These are phyloP conservation scores for Notodonta dromedarius DNA, from an alignment of 2,888 invertebrate species.

Conservation along the genomic window DNA sequence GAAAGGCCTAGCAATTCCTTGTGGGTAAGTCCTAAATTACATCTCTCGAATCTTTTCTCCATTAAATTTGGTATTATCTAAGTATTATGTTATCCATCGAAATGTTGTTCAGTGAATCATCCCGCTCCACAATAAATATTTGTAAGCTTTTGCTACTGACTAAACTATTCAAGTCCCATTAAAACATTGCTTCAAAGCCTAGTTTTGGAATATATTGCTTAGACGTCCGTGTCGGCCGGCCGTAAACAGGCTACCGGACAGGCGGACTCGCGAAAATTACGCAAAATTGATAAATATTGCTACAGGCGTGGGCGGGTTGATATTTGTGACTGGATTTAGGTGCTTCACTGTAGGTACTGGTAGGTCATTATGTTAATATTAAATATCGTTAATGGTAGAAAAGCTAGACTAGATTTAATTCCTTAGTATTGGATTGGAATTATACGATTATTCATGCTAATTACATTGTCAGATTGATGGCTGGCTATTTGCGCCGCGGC, in stretches of 20 bases:
- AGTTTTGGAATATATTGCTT: constrained; percentile 13
- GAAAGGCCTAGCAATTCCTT: too few species aligned
- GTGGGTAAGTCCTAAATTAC: too few species aligned
- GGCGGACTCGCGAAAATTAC: constrained; percentile 46
- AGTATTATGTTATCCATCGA: too few species aligned
- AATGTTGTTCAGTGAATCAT: too few species aligned
- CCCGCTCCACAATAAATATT: constrained; percentile 21
- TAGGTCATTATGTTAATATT: constrained; percentile 4
- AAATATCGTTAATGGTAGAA: not conserved
- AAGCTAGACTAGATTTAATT: not conserved
- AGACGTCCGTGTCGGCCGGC: constrained; percentile 20
- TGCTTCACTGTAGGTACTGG: constrained; percentile 2
- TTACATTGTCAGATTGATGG: not conserved
- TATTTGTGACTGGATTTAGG: not conserved
- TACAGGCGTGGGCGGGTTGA: constrained; percentile 30
- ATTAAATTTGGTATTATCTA: too few species aligned
- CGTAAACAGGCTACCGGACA: constrained; percentile 27
- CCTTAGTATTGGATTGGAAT: not conserved
- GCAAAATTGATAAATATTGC: constrained; percentile 32
- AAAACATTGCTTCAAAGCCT: constrained; percentile 18
- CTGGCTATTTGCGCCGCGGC: too few species aligned
- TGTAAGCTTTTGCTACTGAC: constrained; percentile 17
- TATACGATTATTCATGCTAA: not conserved
- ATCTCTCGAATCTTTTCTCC: too few species aligned
- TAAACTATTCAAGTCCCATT: constrained; percentile 30